These are phyloP conservation scores for Sepiola atlantica DNA, from an alignment of 2,888 invertebrate genomes.

Conservation along the genomic window DNA sequence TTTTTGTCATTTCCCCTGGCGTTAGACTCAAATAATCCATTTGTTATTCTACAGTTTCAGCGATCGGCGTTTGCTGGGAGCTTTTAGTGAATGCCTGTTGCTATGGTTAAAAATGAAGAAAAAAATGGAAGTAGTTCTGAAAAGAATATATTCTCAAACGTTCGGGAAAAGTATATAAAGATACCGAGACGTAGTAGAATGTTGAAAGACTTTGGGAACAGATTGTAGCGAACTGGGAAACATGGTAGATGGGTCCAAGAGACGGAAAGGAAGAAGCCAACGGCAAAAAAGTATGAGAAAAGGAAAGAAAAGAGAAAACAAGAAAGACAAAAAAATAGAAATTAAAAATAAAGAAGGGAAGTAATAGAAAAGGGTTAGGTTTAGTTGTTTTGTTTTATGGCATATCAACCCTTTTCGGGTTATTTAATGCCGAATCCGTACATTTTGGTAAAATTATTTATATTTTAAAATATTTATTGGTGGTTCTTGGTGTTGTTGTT, in stretches of 20 bases:
- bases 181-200: not conserved
- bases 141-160: not conserved
- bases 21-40: not conserved
- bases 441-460: too few species aligned
- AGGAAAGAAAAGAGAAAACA: too few species aligned
- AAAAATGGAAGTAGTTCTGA: not conserved
- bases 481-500: too few species aligned
- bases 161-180: not conserved
- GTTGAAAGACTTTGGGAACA: not conserved
- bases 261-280: not conserved
- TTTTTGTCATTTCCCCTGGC: not conserved
- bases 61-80: not conserved
- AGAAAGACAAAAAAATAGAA: too few species aligned
- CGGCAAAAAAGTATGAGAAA: not conserved
- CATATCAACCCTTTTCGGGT: too few species aligned
- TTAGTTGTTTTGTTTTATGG: too few species aligned
- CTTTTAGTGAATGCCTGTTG: conserved; percentile 6
- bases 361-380: too few species aligned
- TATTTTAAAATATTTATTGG: too few species aligned
- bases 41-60: conserved; percentile 12
- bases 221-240: not conserved
- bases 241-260: not conserved
- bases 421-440: too few species aligned
- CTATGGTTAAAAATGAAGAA: not conserved
- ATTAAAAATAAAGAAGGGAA: too few species aligned